Conservation (phyloP, 1,140 invertebrate genomes). For the Monochamus saltuarius region DNA sequence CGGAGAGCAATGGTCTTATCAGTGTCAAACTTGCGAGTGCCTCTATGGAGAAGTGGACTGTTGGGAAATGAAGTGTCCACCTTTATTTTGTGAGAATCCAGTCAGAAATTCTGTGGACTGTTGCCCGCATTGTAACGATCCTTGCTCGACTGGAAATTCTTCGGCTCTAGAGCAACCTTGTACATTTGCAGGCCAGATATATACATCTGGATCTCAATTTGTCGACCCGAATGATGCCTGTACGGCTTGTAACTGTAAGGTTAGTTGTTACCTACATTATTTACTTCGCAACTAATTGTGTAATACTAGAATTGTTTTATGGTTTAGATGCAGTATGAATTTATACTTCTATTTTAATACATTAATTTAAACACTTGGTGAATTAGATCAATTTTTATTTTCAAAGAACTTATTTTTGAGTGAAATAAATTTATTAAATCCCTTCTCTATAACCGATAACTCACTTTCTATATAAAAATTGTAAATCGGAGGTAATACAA, state of each 20-base stretch:
- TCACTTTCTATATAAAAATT: no score
- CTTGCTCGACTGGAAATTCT: slow-evolving; percentile 47
- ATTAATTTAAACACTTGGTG: no score
- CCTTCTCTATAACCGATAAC: no score
- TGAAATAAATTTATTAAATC: no score
- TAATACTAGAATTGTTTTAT: no score
- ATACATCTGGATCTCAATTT: slow-evolving; percentile 62
- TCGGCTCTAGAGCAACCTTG: slow-evolving; percentile 54
- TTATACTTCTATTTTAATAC: no score
- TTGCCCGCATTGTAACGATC: slow-evolving; percentile 72
- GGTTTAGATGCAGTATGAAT: not conserved
- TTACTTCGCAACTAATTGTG: no score
- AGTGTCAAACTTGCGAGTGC: slow-evolving; percentile 89
- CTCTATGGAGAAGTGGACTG: slow-evolving; percentile 85
- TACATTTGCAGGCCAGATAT: slow-evolving; percentile 60
- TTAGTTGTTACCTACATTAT: slow-evolving; percentile 42
- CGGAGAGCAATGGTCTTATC: slow-evolving; percentile 84
- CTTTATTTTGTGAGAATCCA: slow-evolving; percentile 66
- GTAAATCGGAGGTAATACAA: no score
- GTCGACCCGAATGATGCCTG: slow-evolving; percentile 66
- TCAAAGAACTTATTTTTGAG: no score
- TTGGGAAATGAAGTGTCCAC: slow-evolving; percentile 85
- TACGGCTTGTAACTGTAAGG: slow-evolving; percentile 76
- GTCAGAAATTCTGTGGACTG: slow-evolving; percentile 66
- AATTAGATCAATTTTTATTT: no score